A percentile compares a stretch with the other conserved stretches of the same genome.
Evolutionary conservation across 2,888 invertebrate genomes (phyloP).

Genomic region (Caenorhabditis auriculariae): DNA sequence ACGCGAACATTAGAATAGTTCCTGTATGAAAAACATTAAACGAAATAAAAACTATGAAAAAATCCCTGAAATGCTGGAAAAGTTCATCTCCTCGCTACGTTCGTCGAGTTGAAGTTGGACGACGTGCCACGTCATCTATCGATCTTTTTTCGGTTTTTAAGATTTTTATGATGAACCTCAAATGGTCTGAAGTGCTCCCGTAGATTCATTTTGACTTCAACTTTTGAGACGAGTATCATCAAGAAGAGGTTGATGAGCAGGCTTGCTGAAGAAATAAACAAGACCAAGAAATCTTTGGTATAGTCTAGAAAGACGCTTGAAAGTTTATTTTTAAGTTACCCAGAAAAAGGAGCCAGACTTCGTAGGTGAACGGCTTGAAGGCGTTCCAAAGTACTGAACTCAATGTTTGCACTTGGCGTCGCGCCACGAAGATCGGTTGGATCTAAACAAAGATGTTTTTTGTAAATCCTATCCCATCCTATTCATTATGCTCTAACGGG

Average conservation of each 20-base stretch:
- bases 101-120: slow-evolving; percentile 51
- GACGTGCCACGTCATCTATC: slow-evolving; percentile 47
- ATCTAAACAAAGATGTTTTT: slow-evolving; percentile 26
- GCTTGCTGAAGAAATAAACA: slow-evolving; percentile 12
- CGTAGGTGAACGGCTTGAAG: slow-evolving; percentile 43
- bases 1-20: slow-evolving; percentile 32
- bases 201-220: slow-evolving; percentile 36
- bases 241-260: slow-evolving; percentile 17
- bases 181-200: slow-evolving; percentile 34
- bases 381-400: slow-evolving; percentile 50
- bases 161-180: slow-evolving; percentile 19
- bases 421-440: slow-evolving; percentile 39
- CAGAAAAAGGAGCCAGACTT: slow-evolving; percentile 41
- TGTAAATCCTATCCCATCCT: too few relatives aligned
- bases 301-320: not conserved
- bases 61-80: slow-evolving; percentile 21
- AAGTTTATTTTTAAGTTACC: too few relatives aligned
- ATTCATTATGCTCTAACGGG: not conserved
- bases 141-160: not conserved
- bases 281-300: not conserved
- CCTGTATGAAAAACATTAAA: slow-evolving; percentile 8
- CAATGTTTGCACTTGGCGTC: slow-evolving; percentile 16
- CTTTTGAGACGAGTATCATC: slow-evolving; percentile 29
- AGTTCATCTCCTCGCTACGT: slow-evolving; percentile 33
- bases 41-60: not conserved